These are phyloP conservation scores for Acyrthosiphon pisum DNA, from an alignment of 1,140 invertebrate genomes.

Conservation along the genomic window DNA sequence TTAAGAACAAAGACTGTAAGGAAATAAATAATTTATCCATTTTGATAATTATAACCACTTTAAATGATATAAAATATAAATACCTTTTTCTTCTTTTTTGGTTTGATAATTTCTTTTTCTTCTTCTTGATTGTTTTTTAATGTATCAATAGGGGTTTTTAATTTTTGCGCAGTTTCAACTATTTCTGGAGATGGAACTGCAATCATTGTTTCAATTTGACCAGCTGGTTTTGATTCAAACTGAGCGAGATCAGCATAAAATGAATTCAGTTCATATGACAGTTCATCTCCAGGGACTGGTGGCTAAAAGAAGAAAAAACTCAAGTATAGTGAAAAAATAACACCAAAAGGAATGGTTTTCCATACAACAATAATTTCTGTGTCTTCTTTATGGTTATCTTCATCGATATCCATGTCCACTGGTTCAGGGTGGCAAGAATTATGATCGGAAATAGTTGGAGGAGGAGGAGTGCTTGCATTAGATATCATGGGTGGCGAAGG, in stretches of 20 bases:
- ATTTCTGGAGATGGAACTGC: slow-evolving; percentile 26
- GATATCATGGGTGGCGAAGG: not conserved
- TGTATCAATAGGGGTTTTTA: not conserved
- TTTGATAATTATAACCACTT: not conserved
- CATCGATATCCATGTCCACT: slow-evolving; percentile 52
- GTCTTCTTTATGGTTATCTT: slow-evolving; percentile 52
- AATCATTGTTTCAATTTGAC: slow-evolving; percentile 42
- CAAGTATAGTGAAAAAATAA: not conserved
- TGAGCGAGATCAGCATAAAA: slow-evolving; percentile 54
- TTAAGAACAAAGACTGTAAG: not conserved
- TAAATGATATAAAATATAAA: not conserved
- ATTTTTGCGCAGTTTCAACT: not conserved
- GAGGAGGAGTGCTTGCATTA: slow-evolving; percentile 11
- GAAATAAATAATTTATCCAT: not conserved
- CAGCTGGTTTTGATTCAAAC: slow-evolving; percentile 39
- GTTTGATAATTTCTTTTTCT: slow-evolving; percentile 46
- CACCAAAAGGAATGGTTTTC: not conserved
- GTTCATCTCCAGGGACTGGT: slow-evolving; percentile 44
- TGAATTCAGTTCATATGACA: slow-evolving; percentile 46
- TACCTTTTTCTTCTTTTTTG: slow-evolving; percentile 53
- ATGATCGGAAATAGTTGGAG: slow-evolving; percentile 34
- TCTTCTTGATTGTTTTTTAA: not conserved
- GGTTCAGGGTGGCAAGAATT: slow-evolving; percentile 38
- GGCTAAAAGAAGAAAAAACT: not conserved
- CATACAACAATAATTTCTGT: slow-evolving; percentile 54